Base-by-base conservation (phyloP, 2,888 invertebrate species). In the Spilarctia lutea region DNA sequence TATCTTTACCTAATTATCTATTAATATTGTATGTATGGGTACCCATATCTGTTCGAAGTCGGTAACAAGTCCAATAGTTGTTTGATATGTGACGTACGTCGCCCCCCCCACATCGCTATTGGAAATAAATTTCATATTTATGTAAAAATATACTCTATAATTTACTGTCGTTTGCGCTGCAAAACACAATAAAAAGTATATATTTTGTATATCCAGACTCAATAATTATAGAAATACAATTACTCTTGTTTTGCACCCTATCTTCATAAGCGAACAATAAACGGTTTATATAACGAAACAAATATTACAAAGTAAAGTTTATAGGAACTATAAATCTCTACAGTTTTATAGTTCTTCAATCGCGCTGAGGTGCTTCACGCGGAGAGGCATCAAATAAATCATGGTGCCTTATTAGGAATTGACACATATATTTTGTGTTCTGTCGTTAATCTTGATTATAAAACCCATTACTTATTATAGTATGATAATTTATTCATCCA, bases 281-380 rank as follows among this genome's bases (percentile, higher is more conserved):
- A 66, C 6, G 39, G 33, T 63, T 52, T 52, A 52, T 52, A 35
- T 66, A 24, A 33, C 39, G 4, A 66, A 66, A 52, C 39, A 72
- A 73, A 33, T 24, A 75, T 68, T 33, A 67, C 69, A 70, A 73
- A 60, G 65, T 56, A 69, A 70, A 68, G 65, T 72, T 65, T 67
- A 72, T 72, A 67, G 66, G n/a, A 52, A 67, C 52, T 56, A 72
- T 72, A 66, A 72, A 72, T 72, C 66, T 56, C 35, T 24, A 72
- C 39, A 39, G n/a, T 72, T 66, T 66, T 65, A 72, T 72, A 56
- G 66, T 67, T 56, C 24, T 65, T 11, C 52, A 66, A 66, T 35
- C 52, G 16, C n/a, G 27, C 24, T 30, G 42, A 27, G 33, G 35
- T 63, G 45, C 18, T n/a, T 45, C n/a, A 6, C 35, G 52, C 33